Base-by-base conservation (phyloP, 2,113 vertebrate genomes). In the Atractosteus spatula region DNA sequence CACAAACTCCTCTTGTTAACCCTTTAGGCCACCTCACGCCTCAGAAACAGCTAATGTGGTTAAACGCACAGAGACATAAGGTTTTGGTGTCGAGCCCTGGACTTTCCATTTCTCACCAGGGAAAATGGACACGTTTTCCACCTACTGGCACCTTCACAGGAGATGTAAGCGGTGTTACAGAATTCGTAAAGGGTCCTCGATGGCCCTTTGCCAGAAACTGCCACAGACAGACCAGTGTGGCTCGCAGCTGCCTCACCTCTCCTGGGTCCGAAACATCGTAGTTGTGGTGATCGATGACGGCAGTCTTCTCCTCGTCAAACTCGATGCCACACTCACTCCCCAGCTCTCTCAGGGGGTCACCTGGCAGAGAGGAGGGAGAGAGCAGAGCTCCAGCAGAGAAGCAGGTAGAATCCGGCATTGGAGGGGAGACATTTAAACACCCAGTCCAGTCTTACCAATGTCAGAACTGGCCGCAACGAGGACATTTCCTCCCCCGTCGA, bases 251-350 rank as follows among this genome's bases (percentile, higher is more conserved):
- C 6, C 80, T 84, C 79, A 98, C 97, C 93, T 98, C 96, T 51
- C 97, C 97, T 0, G 93, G 92, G 76, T 99, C 97, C 0, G 96
- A 99, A 66, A 95, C 63, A 3, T 99, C 97, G 0, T 94, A 99
- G 88, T 94, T 96, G 86, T 98, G 97, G 74, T 99, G 97, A 83
- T 99, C 97, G 13, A 98, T 98, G 63, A 99, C 97, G 0, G 93
- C 93, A 0, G 97, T 99, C 81, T 93, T 94, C 65, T 99, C 97
- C 81, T 99, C 97, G n/a, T 99, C 97, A 45, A 99, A 98, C 85
- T 99, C 97, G 0, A 99, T 95, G 2, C 97, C 97, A 8, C 97
- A 99, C 81, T 99, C 97, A 0, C 97, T 99, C 42, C 96, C 97
- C 81, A 99, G 88, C 83, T 99, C 97, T 43, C 97, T 93, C 76